Percentiles rank a stretch among this genome's conserved stretches.
Conservation (phyloP, 2,888 invertebrate species). For the Masnerella sp. region DNA sequence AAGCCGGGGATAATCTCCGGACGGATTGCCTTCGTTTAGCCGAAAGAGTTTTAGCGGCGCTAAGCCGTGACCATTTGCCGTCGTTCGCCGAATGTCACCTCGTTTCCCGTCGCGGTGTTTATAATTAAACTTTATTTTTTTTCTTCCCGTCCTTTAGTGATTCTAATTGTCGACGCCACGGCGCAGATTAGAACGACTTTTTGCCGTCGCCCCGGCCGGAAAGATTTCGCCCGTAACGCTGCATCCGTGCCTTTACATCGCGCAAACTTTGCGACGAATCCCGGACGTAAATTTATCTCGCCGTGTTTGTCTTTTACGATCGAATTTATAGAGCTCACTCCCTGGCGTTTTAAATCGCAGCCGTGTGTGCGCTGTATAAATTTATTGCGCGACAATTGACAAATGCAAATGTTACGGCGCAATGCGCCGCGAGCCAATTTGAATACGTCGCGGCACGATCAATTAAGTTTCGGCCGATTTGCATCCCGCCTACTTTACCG, state of each 20-base stretch:
- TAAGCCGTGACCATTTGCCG: slow-evolving; percentile 77
- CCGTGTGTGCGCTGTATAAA: slow-evolving; percentile 45
- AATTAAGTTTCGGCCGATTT: slow-evolving; percentile 36
- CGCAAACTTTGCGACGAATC: slow-evolving; percentile 53
- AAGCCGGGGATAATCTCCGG: slow-evolving; percentile 77
- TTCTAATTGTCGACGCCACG: slow-evolving; percentile 76
- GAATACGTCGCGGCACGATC: slow-evolving; percentile 28
- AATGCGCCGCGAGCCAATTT: slow-evolving; percentile 28
- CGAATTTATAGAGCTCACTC: slow-evolving; percentile 50
- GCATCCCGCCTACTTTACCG: slow-evolving; percentile 11
- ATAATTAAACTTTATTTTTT: slow-evolving; percentile 76
- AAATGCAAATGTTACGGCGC: slow-evolving; percentile 35
- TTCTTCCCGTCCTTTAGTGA: slow-evolving; percentile 70
- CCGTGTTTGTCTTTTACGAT: slow-evolving; percentile 57
- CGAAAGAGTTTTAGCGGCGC: slow-evolving; percentile 75
- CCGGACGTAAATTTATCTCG: slow-evolving; percentile 55
- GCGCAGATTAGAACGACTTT: slow-evolving; percentile 31
- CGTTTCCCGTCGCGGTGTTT: slow-evolving; percentile 71
- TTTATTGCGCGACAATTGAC: slow-evolving; percentile 40
- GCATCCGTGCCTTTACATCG: too few species aligned
- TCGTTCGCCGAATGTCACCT: slow-evolving; percentile 66
- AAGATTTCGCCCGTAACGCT: neutral
- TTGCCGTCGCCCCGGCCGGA: slow-evolving; percentile 31
- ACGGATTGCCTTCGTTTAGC: slow-evolving; percentile 78
- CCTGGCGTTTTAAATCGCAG: slow-evolving; percentile 47